Conservation (phyloP, 2,797 vertebrate species). For the Hoplostethus mediterraneus region DNA sequence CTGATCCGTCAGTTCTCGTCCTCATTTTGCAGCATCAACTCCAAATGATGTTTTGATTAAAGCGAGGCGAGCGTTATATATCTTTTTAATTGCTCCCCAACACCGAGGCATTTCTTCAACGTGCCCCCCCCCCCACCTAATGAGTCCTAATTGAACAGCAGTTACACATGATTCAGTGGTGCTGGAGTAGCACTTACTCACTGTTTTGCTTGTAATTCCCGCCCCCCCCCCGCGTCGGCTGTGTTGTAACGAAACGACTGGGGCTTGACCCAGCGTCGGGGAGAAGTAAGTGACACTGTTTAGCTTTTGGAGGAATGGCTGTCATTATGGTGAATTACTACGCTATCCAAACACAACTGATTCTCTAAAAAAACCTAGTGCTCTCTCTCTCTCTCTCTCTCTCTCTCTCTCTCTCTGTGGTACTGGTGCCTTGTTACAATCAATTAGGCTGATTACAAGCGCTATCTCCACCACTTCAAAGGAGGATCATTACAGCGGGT, state of each 20-base stretch:
- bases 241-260: constrained; percentile 53
- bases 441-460: constrained; percentile 85
- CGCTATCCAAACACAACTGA: constrained; percentile 76
- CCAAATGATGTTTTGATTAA: constrained; percentile 20
- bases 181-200: constrained; percentile 57
- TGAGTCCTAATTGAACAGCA: constrained; percentile 40
- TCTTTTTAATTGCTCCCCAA: constrained; percentile 24
- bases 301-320: constrained; percentile 80
- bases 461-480: constrained; percentile 83
- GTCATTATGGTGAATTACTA: constrained; percentile 83
- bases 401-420: constrained; percentile 62
- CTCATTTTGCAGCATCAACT: neutral
- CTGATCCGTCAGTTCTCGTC: constrained; percentile 9
- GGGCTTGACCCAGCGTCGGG: constrained; percentile 59
- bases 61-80: neutral
- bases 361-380: constrained; percentile 60
- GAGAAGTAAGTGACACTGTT: constrained; percentile 78
- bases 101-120: constrained; percentile 27
- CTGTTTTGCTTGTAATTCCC: constrained; percentile 60
- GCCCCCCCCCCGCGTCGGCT: constrained; percentile 44
- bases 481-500: constrained; percentile 70
- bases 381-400: constrained; percentile 9
- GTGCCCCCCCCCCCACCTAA: constrained; percentile 26
- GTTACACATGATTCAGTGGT: constrained; percentile 42
- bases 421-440: constrained; percentile 82